A percentile compares a stretch with the other conserved stretches of the same genome.
phyloP scores from a whole-genome alignment of 2,888 invertebrate species.

The Eretmocerus hayati region DNA sequence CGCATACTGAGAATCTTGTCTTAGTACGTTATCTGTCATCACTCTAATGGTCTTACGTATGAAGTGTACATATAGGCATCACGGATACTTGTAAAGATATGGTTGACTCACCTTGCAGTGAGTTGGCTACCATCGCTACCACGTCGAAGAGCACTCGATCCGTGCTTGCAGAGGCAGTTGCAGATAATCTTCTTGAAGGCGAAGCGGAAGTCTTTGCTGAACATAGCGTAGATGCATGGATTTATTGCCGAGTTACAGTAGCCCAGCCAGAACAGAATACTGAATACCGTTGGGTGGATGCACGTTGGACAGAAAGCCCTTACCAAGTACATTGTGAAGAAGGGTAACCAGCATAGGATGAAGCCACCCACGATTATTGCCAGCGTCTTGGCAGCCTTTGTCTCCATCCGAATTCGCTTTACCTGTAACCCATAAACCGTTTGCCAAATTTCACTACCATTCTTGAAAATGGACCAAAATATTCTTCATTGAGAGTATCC shows the following conservation, averaged over 20 bases:
- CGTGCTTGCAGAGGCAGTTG: conserved; percentile 66
- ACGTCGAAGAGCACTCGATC: conserved; percentile 41
- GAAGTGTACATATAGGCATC: no score
- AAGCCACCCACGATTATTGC: conserved; percentile 97
- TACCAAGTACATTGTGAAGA: conserved; percentile 90
- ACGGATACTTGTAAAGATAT: no score
- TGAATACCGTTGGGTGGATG: conserved; percentile 78
- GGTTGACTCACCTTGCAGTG: conserved; percentile 36
- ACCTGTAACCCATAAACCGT: no score
- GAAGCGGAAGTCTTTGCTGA: conserved; percentile 90
- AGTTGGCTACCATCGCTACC: conserved; percentile 47
- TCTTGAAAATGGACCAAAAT: no score
- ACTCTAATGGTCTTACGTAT: no score
- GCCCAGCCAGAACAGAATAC: conserved; percentile 92
- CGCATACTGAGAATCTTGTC: no score
- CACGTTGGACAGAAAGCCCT: conserved; percentile 82
- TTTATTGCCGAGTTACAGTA: conserved; percentile 96
- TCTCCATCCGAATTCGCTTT: conserved; percentile 88
- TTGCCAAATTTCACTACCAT: no score
- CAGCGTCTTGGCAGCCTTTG: conserved; percentile 92
- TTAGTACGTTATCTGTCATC: no score
- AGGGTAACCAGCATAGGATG: conserved; percentile 94
- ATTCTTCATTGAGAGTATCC: no score
- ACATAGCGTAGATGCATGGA: conserved; percentile 89
- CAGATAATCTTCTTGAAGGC: conserved; percentile 91